These are phyloP conservation scores for Drosophila nr. perissopoda DNA, from an alignment of 2,888 invertebrate species.

Conservation along the genomic window DNA sequence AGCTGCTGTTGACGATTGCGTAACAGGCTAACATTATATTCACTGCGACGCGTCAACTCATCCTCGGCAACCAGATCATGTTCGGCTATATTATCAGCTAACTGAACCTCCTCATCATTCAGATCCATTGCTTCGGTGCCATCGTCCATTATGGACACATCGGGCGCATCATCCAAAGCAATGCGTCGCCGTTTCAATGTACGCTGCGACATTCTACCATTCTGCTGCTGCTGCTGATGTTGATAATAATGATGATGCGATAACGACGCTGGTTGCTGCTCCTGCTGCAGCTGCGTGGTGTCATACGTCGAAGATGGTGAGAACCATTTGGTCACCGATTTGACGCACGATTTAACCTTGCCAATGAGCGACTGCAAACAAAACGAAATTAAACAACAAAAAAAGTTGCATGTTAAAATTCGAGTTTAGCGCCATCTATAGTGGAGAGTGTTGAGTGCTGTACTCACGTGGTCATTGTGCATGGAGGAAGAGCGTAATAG, in stretches of 20 bases:
- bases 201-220: constrained; percentile 44
- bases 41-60: constrained; percentile 57
- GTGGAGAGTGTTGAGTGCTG: constrained; percentile 30
- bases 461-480: constrained; percentile 65
- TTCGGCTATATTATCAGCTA: constrained; percentile 73
- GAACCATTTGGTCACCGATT: constrained; percentile 83
- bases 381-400: not conserved
- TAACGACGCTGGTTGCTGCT: constrained; percentile 31
- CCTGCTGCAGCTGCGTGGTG: constrained; percentile 13
- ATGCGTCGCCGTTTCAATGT: constrained; percentile 78
- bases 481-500: not conserved
- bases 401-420: not conserved
- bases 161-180: constrained; percentile 60
- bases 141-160: constrained; percentile 52
- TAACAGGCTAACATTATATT: constrained; percentile 57
- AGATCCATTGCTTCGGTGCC: constrained; percentile 67
- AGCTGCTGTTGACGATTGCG: constrained; percentile 42
- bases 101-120: constrained; percentile 66
- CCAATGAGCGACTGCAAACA: constrained; percentile 82
- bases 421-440: constrained; percentile 2
- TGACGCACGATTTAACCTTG: constrained; percentile 83
- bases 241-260: constrained; percentile 5
- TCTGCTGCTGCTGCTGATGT: constrained; percentile 36
- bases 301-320: constrained; percentile 65
- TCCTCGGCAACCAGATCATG: constrained; percentile 70